These are phyloP conservation scores for Orius laevigatus DNA, from an alignment of 1,140 invertebrate genomes.

Conservation along the genomic window DNA sequence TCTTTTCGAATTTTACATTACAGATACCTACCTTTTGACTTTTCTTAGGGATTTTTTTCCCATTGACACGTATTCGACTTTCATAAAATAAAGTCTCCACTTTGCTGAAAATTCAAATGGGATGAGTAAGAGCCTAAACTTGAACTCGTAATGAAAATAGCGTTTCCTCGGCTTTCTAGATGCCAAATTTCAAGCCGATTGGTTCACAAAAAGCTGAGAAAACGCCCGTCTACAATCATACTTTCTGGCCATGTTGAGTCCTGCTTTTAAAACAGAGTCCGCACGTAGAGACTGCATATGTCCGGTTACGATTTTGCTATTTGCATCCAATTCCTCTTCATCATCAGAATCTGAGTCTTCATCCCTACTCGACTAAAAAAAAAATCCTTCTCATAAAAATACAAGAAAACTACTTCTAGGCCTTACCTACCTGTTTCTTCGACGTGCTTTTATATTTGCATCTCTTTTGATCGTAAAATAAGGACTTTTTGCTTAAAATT, in stretches of 20 bases:
- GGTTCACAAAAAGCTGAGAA: too few relatives aligned
- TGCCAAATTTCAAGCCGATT: slow-evolving; percentile 1
- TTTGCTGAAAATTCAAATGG: slow-evolving; percentile 31
- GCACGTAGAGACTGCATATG: slow-evolving; percentile 41
- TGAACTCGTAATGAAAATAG: slow-evolving; percentile 1
- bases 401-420: too few relatives aligned
- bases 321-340: slow-evolving; percentile 1
- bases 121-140: slow-evolving; percentile 16
- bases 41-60: slow-evolving; percentile 45
- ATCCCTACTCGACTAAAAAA: neutral
- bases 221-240: slow-evolving; percentile 21
- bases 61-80: slow-evolving; percentile 47
- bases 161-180: slow-evolving; percentile 1
- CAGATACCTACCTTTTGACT: slow-evolving; percentile 31
- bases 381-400: too few relatives aligned
- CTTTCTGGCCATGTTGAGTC: slow-evolving; percentile 46
- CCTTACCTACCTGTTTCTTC: too few relatives aligned
- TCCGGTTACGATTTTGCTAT: slow-evolving; percentile 38
- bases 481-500: too few relatives aligned
- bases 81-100: slow-evolving; percentile 46
- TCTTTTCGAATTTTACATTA: neutral
- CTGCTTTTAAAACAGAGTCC: slow-evolving; percentile 45
- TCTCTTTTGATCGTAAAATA: too few relatives aligned
- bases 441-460: too few relatives aligned
- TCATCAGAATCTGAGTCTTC: slow-evolving; percentile 8